These are phyloP conservation scores for Jordanella pulchra DNA, from an alignment of 2,797 vertebrate genomes.

Conservation along the genomic window DNA sequence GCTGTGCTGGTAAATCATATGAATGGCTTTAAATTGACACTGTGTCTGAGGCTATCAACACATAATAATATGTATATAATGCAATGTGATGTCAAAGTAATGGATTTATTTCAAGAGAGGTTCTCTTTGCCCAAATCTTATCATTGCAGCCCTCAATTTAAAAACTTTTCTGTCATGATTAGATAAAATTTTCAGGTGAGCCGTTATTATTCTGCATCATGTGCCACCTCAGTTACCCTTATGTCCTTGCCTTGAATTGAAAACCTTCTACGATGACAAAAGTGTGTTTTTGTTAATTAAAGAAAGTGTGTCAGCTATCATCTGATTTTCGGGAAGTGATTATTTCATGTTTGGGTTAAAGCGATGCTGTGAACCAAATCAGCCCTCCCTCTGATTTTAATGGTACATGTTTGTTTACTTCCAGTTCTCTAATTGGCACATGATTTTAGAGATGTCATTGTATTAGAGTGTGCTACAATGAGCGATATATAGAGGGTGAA, in stretches of 20 bases:
- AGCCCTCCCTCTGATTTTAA: conserved; percentile 29
- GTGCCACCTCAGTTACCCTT: conserved; percentile 49
- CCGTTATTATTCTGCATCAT: conserved; percentile 46
- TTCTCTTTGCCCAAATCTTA: neutral
- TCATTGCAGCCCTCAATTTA: neutral
- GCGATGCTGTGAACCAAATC: conserved; percentile 39
- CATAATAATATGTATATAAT: neutral
- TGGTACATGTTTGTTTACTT: conserved; percentile 21
- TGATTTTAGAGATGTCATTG: neutral
- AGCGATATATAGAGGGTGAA: neutral
- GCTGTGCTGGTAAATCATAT: no score
- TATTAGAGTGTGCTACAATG: neutral
- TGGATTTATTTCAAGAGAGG: neutral
- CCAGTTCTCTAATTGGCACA: neutral
- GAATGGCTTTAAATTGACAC: neutral
- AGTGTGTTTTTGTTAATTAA: conserved; percentile 48
- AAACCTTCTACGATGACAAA: conserved; percentile 34
- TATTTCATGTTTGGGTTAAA: conserved; percentile 53
- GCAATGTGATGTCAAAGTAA: neutral
- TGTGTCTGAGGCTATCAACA: neutral
- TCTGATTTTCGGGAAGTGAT: conserved; percentile 53
- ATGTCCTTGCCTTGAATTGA: conserved; percentile 42
- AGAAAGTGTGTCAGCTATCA: conserved; percentile 50
- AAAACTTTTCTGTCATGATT: conserved; percentile 1
- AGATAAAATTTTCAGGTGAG: conserved; percentile 43